phyloP scores from a whole-genome alignment of 2,797 vertebrate genomes.

The Phaenicophaeus curvirostris region DNA sequence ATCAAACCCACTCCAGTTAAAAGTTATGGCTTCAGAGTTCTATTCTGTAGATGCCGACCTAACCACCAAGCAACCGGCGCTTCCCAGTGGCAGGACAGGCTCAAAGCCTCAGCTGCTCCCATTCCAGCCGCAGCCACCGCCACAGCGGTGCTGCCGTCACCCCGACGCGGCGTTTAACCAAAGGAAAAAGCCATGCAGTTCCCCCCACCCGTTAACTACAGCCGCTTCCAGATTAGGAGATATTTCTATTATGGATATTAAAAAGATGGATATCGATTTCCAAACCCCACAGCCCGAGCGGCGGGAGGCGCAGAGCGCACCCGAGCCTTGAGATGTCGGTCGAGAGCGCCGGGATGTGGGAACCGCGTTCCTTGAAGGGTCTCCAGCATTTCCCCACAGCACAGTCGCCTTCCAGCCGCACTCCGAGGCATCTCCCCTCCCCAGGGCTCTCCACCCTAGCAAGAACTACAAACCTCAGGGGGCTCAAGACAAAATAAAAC shows the following conservation, averaged over 20 bases:
- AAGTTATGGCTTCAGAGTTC: slow-evolving; percentile 85
- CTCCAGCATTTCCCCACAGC: not conserved
- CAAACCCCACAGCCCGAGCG: not conserved
- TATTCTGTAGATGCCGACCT: slow-evolving; percentile 57
- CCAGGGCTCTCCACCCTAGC: not conserved
- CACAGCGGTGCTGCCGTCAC: slow-evolving; percentile 35
- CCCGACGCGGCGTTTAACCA: slow-evolving; percentile 37
- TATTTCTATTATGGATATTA: slow-evolving; percentile 16
- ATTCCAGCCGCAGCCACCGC: slow-evolving; percentile 16
- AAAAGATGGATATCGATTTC: not conserved
- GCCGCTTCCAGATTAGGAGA: slow-evolving; percentile 68
- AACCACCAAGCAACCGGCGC: slow-evolving; percentile 29
- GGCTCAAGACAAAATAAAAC: not conserved
- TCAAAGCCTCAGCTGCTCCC: not conserved
- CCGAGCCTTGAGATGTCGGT: not conserved
- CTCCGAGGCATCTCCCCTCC: not conserved
- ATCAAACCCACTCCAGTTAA: slow-evolving; percentile 81
- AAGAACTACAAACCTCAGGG: not conserved
- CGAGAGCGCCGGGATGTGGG: not conserved
- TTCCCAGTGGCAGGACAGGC: slow-evolving; percentile 6
- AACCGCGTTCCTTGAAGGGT: not conserved
- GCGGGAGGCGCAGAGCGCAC: not conserved
- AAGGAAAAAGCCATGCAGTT: slow-evolving; percentile 71
- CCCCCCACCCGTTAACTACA: slow-evolving; percentile 59
- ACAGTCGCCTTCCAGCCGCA: not conserved